A percentile compares a stretch with the other conserved stretches of the same genome.
Conservation (phyloP, 92 coral and sea anemone species). For the Anthopleura xanthogrammica region DNA sequence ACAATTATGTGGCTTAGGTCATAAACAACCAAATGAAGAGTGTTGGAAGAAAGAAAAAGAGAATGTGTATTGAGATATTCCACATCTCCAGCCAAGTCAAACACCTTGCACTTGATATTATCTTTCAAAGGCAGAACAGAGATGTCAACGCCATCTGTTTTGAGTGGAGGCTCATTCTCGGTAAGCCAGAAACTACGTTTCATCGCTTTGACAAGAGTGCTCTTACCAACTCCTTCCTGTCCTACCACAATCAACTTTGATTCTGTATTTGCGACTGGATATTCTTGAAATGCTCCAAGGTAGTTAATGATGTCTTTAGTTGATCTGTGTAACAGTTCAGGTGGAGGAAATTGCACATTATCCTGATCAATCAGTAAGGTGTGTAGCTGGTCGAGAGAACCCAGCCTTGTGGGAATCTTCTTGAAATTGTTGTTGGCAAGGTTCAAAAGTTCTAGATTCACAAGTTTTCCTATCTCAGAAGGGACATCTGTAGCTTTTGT, state of each 20-base stretch:
- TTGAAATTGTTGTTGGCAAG: slow-evolving; percentile 12
- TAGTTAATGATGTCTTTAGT: slow-evolving; percentile 2
- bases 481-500: slow-evolving; percentile 5
- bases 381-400: neutral
- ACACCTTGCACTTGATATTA: slow-evolving; percentile 14
- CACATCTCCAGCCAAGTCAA: slow-evolving; percentile 42
- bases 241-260: slow-evolving; percentile 34
- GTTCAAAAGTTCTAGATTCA: slow-evolving; percentile 13
- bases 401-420: neutral
- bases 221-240: slow-evolving; percentile 43
- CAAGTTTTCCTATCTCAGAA: neutral
- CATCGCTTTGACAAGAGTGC: slow-evolving; percentile 30
- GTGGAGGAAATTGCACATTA: slow-evolving; percentile 22
- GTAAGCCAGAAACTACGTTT: neutral
- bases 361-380: slow-evolving; percentile 20
- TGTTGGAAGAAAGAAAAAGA: slow-evolving; percentile 23
- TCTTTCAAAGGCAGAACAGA: slow-evolving; percentile 2
- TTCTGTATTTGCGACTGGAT: slow-evolving; percentile 5
- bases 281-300: slow-evolving; percentile 3
- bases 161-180: slow-evolving; percentile 9
- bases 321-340: neutral
- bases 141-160: slow-evolving; percentile 36
- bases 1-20: slow-evolving; percentile 20
- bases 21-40: slow-evolving; percentile 25
- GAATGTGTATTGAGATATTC: slow-evolving; percentile 42